Base-by-base conservation (phyloP, 2,113 vertebrate species). In the Sylvia atricapilla region DNA sequence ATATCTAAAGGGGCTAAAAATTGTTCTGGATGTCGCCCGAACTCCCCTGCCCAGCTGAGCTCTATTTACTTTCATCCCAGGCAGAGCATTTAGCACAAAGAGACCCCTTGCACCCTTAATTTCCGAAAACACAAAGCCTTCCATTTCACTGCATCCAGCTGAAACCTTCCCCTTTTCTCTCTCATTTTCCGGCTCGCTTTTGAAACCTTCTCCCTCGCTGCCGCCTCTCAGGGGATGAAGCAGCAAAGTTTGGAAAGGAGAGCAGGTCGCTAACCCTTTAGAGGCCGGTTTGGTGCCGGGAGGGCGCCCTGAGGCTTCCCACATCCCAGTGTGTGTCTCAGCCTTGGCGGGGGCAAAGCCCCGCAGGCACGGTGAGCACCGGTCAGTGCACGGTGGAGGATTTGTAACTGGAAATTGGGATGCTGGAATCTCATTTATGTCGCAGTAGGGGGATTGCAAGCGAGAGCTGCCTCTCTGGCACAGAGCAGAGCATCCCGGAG, bases 1-100 rank as follows among this genome's bases (percentile, higher is more conserved):
- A 97, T 97, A 97, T 87, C 97, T 97, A 96, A 96, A 94, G 10
- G 96, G 91, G 94, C 97, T 97, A 96, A 96, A 97, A 98, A 95
- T 96, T 82, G 92, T 92, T 96, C 93, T 96, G 78, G 15, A 2
- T 94, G 96, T 95, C 93, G 69, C 96, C 94, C 95, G 74, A 66
- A 95, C 96, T 97, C 97, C 90, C 94, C 90, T 91, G 89, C 94
- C 97, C 95, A 50, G 89, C 87, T 93, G 90, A 96, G 95, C 90
- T 95, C 94, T 97, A 85, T 97, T 97, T 97, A 96, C 97, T 96
- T 97, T 97, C 83, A 87, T 96, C 95, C 95, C 91, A 87, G 83
- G 82, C 84, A 18, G 79, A 97, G 89, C 77, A 74, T 96, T 96
- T 97, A 95, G 89, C 93, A 91, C 93, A 95, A 96, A 94, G 95